phyloP scores from a whole-genome alignment of 2,113 vertebrate genomes.

The Sinocyclocheilus rhinocerous region DNA sequence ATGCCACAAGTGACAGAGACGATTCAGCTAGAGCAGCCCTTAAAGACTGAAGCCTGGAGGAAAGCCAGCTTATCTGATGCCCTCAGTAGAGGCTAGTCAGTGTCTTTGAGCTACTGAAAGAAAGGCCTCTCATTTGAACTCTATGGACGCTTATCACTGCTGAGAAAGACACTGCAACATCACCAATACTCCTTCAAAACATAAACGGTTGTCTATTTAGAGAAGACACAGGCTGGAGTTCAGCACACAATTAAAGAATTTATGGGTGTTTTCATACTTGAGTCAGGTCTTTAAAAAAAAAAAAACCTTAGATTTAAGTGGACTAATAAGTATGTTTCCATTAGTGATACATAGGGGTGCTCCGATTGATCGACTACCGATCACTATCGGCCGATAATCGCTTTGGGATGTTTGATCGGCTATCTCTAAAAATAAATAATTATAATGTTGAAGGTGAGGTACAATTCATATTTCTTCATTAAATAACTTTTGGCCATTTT shows the following conservation, averaged over 20 bases:
- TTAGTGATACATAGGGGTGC: neutral
- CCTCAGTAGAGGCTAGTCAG: neutral
- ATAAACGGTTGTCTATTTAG: neutral
- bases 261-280: neutral
- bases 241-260: neutral
- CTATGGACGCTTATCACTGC: neutral
- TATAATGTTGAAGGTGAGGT: too few species aligned
- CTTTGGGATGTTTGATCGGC: too few species aligned
- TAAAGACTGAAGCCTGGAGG: slow-evolving; percentile 53
- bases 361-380: too few species aligned
- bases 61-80: slow-evolving; percentile 39
- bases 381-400: too few species aligned
- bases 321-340: neutral
- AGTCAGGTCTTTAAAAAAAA: neutral
- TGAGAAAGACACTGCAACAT: neutral
- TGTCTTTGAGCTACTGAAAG: neutral
- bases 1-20: slow-evolving; percentile 51
- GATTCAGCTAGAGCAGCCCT: slow-evolving; percentile 62
- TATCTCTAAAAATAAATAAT: too few species aligned
- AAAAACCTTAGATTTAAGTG: neutral
- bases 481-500: too few species aligned
- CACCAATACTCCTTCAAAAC: neutral
- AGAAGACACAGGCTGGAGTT: neutral
- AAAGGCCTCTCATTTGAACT: slow-evolving; percentile 7
- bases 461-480: too few species aligned